Evolutionary conservation across 2,888 invertebrate genomes (phyloP).

Genomic region (Uropetala carovei): DNA sequence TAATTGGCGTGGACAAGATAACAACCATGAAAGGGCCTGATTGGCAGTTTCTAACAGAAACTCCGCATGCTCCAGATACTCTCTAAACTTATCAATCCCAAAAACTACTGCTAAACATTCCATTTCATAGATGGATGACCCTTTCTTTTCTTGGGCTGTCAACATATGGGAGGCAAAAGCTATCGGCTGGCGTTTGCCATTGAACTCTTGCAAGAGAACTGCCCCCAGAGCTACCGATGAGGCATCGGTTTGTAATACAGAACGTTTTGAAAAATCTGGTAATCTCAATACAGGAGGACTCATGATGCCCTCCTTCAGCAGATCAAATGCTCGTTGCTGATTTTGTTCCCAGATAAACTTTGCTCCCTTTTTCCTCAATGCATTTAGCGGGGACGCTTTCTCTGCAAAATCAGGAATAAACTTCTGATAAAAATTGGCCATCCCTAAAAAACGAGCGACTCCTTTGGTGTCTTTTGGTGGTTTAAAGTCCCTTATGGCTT

Average conservation of each 20-base stretch:
- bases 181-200: no score
- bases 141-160: not conserved
- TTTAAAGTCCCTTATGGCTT: no score
- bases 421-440: conserved; percentile 1
- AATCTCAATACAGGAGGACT: no score
- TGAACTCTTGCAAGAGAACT: conserved; percentile 63
- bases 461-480: no score
- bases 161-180: not conserved
- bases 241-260: no score
- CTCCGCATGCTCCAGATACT: not conserved
- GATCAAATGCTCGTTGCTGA: conserved; percentile 70
- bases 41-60: not conserved
- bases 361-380: not conserved
- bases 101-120: not conserved
- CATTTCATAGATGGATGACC: not conserved
- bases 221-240: conserved; percentile 65
- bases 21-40: not conserved
- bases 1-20: not conserved
- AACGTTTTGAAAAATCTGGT: no score
- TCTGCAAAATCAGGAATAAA: not conserved
- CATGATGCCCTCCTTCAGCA: conserved; percentile 66
- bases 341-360: conserved; percentile 20
- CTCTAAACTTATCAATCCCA: not conserved
- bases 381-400: not conserved
- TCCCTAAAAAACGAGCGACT: not conserved